Percentiles rank a stretch among this genome's conserved stretches.
phyloP scores from a whole-genome alignment of 1,140 invertebrate species.

The Panonychus citri region DNA sequence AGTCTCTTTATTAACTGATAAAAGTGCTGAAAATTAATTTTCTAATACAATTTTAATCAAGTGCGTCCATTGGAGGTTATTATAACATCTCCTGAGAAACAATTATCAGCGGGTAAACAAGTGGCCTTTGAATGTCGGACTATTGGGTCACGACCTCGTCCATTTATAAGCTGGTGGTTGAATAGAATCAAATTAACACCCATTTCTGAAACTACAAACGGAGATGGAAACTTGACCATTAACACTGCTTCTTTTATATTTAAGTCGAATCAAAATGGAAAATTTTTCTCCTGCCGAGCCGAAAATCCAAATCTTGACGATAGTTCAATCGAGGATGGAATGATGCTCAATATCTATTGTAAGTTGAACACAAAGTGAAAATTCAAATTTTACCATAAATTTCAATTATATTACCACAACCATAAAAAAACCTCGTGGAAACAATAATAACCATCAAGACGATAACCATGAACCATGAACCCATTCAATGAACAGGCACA shows the following conservation, averaged over 20 bases:
- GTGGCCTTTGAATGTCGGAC: slow-evolving; percentile 3
- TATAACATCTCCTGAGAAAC: slow-evolving; percentile 31
- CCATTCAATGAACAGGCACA: no score
- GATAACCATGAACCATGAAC: no score
- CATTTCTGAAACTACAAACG: slow-evolving; percentile 3
- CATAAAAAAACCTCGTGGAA: no score
- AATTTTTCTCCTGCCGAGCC: slow-evolving; percentile 50
- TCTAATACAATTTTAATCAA: slow-evolving; percentile 33
- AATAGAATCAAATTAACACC: background rate
- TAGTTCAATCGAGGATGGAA: slow-evolving; percentile 21
- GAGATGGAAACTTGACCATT: slow-evolving; percentile 12
- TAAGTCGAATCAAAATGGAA: slow-evolving; percentile 54
- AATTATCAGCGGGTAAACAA: background rate
- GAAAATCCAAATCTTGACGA: slow-evolving; percentile 36
- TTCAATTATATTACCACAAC: no score
- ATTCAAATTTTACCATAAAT: background rate
- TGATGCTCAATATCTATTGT: slow-evolving; percentile 19
- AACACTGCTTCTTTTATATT: slow-evolving; percentile 19
- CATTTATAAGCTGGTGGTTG: slow-evolving; percentile 3
- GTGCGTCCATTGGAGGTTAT: slow-evolving; percentile 57
- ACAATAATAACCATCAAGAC: no score
- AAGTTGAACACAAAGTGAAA: slow-evolving; percentile 3
- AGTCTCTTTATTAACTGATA: slow-evolving; percentile 12
- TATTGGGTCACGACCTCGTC: slow-evolving; percentile 4
- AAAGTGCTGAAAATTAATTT: background rate